A percentile compares a stretch with the other conserved stretches of the same genome.
Conservation (phyloP, 2,888 invertebrate species). For the Nycteola revayana region DNA sequence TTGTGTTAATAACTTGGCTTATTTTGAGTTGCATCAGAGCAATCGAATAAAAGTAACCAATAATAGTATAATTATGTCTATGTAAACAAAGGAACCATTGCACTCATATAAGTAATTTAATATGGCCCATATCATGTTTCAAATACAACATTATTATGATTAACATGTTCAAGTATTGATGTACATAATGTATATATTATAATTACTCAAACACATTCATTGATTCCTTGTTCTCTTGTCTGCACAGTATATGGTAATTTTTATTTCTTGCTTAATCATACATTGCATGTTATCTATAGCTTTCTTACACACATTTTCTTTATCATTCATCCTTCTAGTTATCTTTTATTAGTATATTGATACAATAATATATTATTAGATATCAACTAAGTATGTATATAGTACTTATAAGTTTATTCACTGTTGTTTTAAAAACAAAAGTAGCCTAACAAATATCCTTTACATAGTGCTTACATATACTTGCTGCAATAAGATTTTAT, state of each 20-base stretch:
- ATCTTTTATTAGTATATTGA: too few species aligned
- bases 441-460: too few species aligned
- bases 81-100: slow-evolving; percentile 44
- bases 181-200: slow-evolving; percentile 22
- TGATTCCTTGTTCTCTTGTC: slow-evolving; percentile 7
- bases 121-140: neutral
- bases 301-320: slow-evolving; percentile 13
- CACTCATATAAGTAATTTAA: slow-evolving; percentile 28
- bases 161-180: slow-evolving; percentile 11
- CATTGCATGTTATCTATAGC: slow-evolving; percentile 30
- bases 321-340: slow-evolving; percentile 7
- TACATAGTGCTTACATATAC: too few species aligned
- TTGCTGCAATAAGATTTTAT: too few species aligned
- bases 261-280: slow-evolving; percentile 14
- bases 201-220: slow-evolving; percentile 2
- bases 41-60: slow-evolving; percentile 10
- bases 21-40: slow-evolving; percentile 18
- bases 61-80: slow-evolving; percentile 14
- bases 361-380: too few species aligned
- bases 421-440: too few species aligned
- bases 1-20: slow-evolving; percentile 29
- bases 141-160: slow-evolving; percentile 3
- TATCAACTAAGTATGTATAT: too few species aligned
- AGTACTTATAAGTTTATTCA: too few species aligned
- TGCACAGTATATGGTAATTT: slow-evolving; percentile 25